Percentiles rank a stretch among this genome's conserved stretches.
Evolutionary conservation across 2,113 vertebrate species (phyloP).

Genomic region (Calidris pygmaea): DNA sequence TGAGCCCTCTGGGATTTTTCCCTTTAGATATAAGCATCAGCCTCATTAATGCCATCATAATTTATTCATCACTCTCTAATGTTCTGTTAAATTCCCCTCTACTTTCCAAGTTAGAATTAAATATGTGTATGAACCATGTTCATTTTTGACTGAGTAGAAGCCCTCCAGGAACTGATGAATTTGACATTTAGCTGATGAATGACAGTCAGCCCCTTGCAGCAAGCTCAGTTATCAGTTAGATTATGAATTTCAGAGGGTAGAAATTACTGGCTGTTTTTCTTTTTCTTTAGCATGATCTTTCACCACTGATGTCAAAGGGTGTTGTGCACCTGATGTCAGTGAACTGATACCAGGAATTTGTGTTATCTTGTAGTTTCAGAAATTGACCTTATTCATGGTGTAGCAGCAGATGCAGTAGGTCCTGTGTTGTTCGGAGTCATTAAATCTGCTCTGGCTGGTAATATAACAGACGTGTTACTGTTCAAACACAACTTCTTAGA

Average conservation of each 20-base stretch:
- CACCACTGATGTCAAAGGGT: neutral
- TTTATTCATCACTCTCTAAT: slow-evolving; percentile 58
- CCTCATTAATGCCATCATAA: slow-evolving; percentile 46
- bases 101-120: slow-evolving; percentile 32
- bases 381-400: neutral
- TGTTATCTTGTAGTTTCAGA: neutral
- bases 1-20: slow-evolving; percentile 23
- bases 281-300: neutral
- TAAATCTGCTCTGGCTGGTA: neutral
- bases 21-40: slow-evolving; percentile 23
- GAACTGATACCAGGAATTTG: neutral
- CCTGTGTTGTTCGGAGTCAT: neutral
- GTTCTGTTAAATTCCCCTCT: slow-evolving; percentile 47
- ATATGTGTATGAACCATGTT: slow-evolving; percentile 18
- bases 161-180: neutral
- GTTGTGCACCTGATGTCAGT: neutral
- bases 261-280: neutral
- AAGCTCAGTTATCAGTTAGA: neutral
- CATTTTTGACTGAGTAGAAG: slow-evolving; percentile 14
- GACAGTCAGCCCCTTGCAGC: neutral
- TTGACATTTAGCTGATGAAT: neutral
- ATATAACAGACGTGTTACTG: neutral
- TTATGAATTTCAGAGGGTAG: neutral
- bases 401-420: neutral
- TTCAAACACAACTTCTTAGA: neutral